Evolutionary conservation across 1,140 invertebrate genomes (phyloP), one percentile per base, ranked within the genome.

Genomic region (Drosophila guanche): DNA sequence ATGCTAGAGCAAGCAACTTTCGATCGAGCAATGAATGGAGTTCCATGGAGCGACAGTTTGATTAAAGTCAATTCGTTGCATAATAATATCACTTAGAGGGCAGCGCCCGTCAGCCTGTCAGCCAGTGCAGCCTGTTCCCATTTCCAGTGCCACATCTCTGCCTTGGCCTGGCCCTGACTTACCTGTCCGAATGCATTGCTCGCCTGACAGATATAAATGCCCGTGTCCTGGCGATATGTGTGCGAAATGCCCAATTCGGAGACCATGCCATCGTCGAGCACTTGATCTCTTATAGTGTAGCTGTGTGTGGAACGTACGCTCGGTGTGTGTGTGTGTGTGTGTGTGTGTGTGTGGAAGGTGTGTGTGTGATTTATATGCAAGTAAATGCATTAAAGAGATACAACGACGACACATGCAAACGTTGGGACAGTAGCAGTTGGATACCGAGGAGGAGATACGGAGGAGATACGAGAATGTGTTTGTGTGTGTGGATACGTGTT

Each of bases 141-240:
- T 8, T 33, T 33, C 2, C 33, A 37, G 4, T 37, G 3, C 3
- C 33, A 37, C 33, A 37, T 37, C 33, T 37, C 10, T 33, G 29
- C 29, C 0, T 10, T 33, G 29, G 33, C 5, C 25, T 12, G 33
- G 12, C 33, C 25, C 33, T 37, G 65, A 89, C 90, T 91, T 84
- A 91, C 90, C 76, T 96, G 95, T 20, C 98, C 98, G 84, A 97
- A 97, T 45, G 95, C 93, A 92, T 99, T 99, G 58, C 95, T 95
- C 0, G 97, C 97, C 53, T 95, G 93, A 92, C 98, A 99, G 20
- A 96, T 96, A 90, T 98, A 96, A 50, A 96, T 94, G 4, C 96
- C 97, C 2, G 97, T 97, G 92, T 99, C 98, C 76, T 96, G 95
- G 37, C 97, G 93, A 65, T 96, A 96, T 2, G 97, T 97, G 71